Percentiles rank a stretch among this genome's conserved stretches.
phyloP scores from a whole-genome alignment of 1,140 invertebrate genomes.

The Dendroctonus ponderosae region DNA sequence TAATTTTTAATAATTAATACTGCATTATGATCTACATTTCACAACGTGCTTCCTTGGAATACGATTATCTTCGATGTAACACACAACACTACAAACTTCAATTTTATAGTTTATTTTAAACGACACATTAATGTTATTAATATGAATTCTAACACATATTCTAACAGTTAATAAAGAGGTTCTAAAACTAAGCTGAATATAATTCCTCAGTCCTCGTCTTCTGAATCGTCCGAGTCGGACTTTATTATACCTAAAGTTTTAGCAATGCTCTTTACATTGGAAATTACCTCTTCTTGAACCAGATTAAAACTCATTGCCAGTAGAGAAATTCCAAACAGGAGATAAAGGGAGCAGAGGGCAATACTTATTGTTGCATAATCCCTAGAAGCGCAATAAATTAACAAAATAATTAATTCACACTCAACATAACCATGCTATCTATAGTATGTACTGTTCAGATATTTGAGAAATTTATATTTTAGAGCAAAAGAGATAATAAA shows the following conservation, averaged over 20 bases:
- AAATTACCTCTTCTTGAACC: slow-evolving; percentile 89
- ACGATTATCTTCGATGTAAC: not conserved
- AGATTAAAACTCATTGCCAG: slow-evolving; percentile 99
- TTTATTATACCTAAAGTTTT: slow-evolving; percentile 83
- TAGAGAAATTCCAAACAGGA: slow-evolving; percentile 94
- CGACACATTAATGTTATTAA: not conserved
- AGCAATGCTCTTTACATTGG: slow-evolving; percentile 79
- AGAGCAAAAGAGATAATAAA: too few species aligned
- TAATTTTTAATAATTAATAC: too few species aligned
- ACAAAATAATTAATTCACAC: not conserved
- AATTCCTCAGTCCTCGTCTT: slow-evolving; percentile 34
- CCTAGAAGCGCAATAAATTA: slow-evolving; percentile 14
- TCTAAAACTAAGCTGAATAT: not conserved
- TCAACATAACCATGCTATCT: not conserved
- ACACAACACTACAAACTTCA: not conserved
- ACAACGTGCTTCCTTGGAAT: too few species aligned
- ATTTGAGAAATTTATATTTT: too few species aligned
- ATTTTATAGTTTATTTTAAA: not conserved
- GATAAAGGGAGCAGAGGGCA: slow-evolving; percentile 87
- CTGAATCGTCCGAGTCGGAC: slow-evolving; percentile 61
- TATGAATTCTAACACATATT: not conserved
- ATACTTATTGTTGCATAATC: slow-evolving; percentile 73
- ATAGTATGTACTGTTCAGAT: too few species aligned
- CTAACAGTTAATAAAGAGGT: not conserved
- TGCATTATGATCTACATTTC: too few species aligned